Evolutionary conservation across 1,140 invertebrate species (phyloP).

Genomic region (Chrysopa pallens): DNA sequence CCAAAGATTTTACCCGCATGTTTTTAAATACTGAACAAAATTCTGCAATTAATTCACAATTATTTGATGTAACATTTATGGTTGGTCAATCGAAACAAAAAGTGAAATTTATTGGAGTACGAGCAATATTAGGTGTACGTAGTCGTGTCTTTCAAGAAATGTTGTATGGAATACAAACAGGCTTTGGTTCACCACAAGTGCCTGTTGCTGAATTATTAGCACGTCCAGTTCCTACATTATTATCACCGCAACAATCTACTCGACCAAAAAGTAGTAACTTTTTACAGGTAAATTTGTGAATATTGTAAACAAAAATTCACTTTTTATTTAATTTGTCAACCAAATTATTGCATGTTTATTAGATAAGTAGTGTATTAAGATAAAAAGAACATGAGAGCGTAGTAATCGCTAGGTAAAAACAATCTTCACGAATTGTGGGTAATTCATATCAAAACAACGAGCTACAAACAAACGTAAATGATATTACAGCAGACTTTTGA

Average conservation of each 20-base stretch:
- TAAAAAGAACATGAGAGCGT: too few relatives aligned
- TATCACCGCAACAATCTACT: constrained; percentile 47
- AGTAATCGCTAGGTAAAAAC: too few relatives aligned
- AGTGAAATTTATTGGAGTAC: constrained; percentile 65
- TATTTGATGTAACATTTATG: constrained; percentile 82
- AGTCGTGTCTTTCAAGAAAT: constrained; percentile 84
- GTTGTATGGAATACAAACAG: constrained; percentile 85
- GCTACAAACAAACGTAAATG: too few relatives aligned
- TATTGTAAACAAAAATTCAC: not conserved
- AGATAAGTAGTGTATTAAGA: too few relatives aligned
- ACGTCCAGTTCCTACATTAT: constrained; percentile 62
- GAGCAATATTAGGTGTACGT: constrained; percentile 78
- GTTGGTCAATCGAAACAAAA: constrained; percentile 84
- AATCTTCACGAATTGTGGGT: too few relatives aligned
- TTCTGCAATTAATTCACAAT: constrained; percentile 45
- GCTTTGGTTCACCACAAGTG: constrained; percentile 83
- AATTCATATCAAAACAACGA: too few relatives aligned
- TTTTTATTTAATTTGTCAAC: too few relatives aligned
- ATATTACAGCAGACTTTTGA: too few relatives aligned
- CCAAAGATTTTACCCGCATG: constrained; percentile 78
- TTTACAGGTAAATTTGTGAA: constrained; percentile 59
- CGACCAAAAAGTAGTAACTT: constrained; percentile 85
- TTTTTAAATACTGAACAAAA: constrained; percentile 69
- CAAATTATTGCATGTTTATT: too few relatives aligned
- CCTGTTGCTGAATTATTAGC: constrained; percentile 74